Percentiles rank a stretch among this genome's conserved stretches.
These are phyloP conservation scores for Limnephilus rhombicus DNA, from an alignment of 2,888 invertebrate genomes.

Conservation along the genomic window DNA sequence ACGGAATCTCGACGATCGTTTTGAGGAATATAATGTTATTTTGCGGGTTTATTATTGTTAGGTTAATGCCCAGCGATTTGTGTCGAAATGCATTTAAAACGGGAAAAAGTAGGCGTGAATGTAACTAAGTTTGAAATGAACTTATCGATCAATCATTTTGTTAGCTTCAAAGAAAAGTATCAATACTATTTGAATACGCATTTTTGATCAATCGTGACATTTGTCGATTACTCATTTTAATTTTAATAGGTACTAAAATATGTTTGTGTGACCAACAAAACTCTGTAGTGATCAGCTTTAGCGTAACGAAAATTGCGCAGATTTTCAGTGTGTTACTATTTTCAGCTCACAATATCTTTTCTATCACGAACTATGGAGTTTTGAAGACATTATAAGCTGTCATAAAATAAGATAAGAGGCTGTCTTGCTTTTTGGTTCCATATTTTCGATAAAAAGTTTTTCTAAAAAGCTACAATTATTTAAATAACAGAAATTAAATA, in stretches of 20 bases:
- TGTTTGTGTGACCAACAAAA: neutral
- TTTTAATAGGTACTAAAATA: too few relatives aligned
- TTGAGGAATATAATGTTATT: conserved; percentile 49
- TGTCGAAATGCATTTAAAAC: neutral
- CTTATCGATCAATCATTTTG: neutral
- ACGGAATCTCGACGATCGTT: conserved; percentile 32
- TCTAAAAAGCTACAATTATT: neutral
- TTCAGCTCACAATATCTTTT: too few relatives aligned
- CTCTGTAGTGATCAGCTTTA: neutral
- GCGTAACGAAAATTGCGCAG: neutral
- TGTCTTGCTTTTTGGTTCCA: neutral
- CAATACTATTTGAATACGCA: neutral
- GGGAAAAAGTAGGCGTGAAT: neutral
- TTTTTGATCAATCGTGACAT: neutral
- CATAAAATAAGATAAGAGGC: neutral
- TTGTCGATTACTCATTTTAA: neutral
- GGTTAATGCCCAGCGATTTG: conserved; percentile 5
- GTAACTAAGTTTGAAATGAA: neutral
- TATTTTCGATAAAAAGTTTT: neutral
- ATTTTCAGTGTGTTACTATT: too few relatives aligned
- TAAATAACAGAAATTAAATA: neutral
- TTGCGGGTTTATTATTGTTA: conserved; percentile 23
- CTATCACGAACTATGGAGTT: neutral
- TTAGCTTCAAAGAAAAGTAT: neutral
- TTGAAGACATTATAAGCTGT: neutral